These are phyloP conservation scores for Archaeoteleia sp. DNA, from an alignment of 2,888 invertebrate species.

Conservation along the genomic window DNA sequence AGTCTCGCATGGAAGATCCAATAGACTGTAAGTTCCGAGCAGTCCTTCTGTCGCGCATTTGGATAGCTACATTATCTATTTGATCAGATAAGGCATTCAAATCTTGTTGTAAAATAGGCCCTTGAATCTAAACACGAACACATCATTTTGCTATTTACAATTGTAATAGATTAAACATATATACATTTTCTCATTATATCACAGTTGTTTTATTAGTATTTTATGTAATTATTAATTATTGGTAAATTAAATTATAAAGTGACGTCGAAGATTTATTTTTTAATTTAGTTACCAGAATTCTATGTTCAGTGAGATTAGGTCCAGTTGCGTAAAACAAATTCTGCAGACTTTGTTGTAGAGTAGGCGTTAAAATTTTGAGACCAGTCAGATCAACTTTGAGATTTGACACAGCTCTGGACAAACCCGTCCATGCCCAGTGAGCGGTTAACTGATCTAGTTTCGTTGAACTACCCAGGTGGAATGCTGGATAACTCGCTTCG, in stretches of 20 bases:
- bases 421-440: conserved; percentile 79
- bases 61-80: conserved; percentile 80
- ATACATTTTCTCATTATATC: no score
- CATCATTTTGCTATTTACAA: no score
- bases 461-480: conserved; percentile 82
- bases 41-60: conserved; percentile 82
- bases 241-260: no score
- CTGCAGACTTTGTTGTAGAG: conserved; percentile 78
- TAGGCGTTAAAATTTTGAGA: conserved; percentile 78
- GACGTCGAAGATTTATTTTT: no score
- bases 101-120: conserved; percentile 80
- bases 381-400: conserved; percentile 77
- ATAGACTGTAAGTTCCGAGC: conserved; percentile 85
- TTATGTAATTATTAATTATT: no score
- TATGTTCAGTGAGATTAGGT: conserved; percentile 80
- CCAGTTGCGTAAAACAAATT: conserved; percentile 78
- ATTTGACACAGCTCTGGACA: conserved; percentile 69
- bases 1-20: conserved; percentile 80
- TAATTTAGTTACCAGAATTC: conserved; percentile 70
- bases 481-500: conserved; percentile 83
- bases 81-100: conserved; percentile 81
- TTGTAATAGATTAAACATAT: no score
- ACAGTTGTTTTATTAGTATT: no score
- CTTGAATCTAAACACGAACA: conserved; percentile 77
- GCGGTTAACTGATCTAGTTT: conserved; percentile 82